Conservation (phyloP, 2,888 invertebrate genomes). For the Halictus ligatus region DNA sequence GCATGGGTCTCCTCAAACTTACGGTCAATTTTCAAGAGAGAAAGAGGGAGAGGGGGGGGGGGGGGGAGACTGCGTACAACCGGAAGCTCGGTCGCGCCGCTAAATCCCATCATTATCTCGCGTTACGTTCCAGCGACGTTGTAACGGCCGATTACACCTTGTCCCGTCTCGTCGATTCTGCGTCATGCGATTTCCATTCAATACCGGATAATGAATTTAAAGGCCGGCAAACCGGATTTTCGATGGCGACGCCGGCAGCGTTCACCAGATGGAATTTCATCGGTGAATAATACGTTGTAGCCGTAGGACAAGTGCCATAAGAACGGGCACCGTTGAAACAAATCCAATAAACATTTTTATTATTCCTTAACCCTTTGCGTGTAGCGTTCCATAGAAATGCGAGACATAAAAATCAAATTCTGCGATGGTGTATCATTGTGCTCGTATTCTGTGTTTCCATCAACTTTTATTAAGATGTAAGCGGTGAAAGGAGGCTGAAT, state of each 20-base stretch:
- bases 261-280: neutral
- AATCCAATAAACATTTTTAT: constrained; percentile 17
- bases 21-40: neutral
- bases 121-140: constrained; percentile 30
- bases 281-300: neutral
- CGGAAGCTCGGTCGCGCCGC: neutral
- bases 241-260: neutral
- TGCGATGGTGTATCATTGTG: no score
- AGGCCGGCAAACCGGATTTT: constrained; percentile 17
- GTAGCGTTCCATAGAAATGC: neutral
- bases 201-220: constrained; percentile 22
- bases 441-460: no score
- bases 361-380: neutral
- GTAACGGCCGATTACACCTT: constrained; percentile 34
- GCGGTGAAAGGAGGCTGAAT: no score
- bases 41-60: no score
- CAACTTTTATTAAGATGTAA: no score
- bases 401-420: neutral
- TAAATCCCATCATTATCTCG: constrained; percentile 28
- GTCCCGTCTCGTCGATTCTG: neutral
- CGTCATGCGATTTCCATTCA: constrained; percentile 18
- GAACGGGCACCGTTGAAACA: neutral
- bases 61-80: no score
- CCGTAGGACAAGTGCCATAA: neutral
- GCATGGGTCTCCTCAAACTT: neutral